These are phyloP conservation scores for Ahaetulla prasina DNA, from an alignment of 2,113 vertebrate species.

Conservation along the genomic window DNA sequence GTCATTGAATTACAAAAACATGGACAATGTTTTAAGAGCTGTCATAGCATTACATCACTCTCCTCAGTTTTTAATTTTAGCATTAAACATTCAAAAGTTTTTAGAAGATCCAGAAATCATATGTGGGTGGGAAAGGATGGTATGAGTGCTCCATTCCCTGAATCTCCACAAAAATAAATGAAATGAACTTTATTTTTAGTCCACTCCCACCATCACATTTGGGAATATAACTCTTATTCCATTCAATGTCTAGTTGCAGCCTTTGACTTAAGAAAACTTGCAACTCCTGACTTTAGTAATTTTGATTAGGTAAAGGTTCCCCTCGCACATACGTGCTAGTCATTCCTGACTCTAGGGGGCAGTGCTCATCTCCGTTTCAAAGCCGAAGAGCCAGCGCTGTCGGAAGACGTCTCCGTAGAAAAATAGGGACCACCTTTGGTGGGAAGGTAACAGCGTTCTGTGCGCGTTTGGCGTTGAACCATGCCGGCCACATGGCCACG, in stretches of 20 bases:
- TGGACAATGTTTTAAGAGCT: neutral
- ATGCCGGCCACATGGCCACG: too few species aligned
- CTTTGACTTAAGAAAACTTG: neutral
- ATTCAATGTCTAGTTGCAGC: neutral
- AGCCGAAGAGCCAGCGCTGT: too few species aligned
- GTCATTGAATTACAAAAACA: neutral
- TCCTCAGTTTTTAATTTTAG: neutral
- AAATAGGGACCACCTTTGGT: too few species aligned
- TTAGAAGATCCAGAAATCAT: neutral
- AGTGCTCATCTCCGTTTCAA: too few species aligned
- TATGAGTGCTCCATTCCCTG: neutral
- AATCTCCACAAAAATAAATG: neutral
- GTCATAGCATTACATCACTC: neutral
- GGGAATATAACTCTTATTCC: neutral
- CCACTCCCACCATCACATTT: neutral
- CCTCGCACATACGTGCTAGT: too few species aligned
- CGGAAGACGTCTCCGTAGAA: too few species aligned
- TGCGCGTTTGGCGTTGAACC: too few species aligned
- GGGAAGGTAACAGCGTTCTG: too few species aligned
- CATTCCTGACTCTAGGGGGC: too few species aligned
- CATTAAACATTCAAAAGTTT: neutral
- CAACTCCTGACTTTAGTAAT: too few species aligned
- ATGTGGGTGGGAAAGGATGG: neutral
- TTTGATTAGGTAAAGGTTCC: too few species aligned
- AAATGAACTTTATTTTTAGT: neutral